Percentiles rank a stretch among this genome's conserved stretches.
These are phyloP conservation scores for Drosophila aff. DNA, from an alignment of 1,140 invertebrate genomes.

Conservation along the genomic window DNA sequence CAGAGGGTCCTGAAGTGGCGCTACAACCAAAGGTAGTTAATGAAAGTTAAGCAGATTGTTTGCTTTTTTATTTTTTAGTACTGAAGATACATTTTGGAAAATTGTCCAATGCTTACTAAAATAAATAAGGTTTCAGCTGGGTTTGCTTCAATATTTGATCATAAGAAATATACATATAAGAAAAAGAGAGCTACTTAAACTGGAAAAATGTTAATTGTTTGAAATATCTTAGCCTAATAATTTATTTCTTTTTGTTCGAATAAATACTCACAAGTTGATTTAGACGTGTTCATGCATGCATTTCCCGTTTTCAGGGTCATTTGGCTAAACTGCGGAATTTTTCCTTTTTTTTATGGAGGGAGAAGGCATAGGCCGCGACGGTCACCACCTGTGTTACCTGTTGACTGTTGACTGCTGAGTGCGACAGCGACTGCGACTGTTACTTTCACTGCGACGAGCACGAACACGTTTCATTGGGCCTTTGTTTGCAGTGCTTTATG, in stretches of 20 bases:
- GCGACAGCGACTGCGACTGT: constrained; percentile 42
- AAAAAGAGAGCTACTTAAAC: neutral
- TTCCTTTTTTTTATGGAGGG: neutral
- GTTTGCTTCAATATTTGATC: neutral
- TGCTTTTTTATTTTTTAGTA: no score
- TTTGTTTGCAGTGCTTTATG: constrained; percentile 27
- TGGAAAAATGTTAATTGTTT: neutral
- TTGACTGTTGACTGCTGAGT: constrained; percentile 18
- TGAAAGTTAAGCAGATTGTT: no score
- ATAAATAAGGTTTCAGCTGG: no score
- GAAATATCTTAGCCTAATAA: neutral
- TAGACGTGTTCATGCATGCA: neutral
- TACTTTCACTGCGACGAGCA: constrained; percentile 77
- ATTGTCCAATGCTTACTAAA: neutral
- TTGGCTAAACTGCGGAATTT: neutral
- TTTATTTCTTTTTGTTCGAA: neutral
- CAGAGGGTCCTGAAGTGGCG: neutral
- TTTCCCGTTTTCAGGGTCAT: constrained; percentile 1
- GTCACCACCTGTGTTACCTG: constrained; percentile 47
- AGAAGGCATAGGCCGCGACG: constrained; percentile 29
- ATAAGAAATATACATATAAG: neutral
- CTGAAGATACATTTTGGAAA: neutral
- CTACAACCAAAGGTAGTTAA: no score
- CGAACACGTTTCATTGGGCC: constrained; percentile 70
- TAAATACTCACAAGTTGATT: neutral